phyloP scores from a whole-genome alignment of 1,140 invertebrate genomes.

The Druon quercuslanigerum region DNA sequence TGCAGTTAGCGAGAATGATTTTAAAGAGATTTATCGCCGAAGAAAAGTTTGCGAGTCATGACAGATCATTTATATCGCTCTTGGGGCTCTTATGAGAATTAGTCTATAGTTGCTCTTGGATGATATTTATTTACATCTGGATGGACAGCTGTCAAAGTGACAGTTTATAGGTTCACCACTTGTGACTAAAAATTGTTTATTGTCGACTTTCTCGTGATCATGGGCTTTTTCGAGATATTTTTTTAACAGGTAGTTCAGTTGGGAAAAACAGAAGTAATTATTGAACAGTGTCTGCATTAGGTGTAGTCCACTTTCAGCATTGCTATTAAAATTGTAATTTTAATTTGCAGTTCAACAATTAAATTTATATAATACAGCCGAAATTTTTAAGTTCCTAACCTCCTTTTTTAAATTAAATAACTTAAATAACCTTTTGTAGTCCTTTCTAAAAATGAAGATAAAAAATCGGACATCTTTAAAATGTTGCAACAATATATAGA shows the following conservation, averaged over 20 bases:
- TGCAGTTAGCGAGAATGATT: not conserved
- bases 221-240: not conserved
- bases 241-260: constrained; percentile 7
- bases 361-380: too few relatives aligned
- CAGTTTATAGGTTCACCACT: constrained; percentile 29
- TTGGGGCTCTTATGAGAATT: not conserved
- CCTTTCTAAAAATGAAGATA: too few relatives aligned
- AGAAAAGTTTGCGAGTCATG: not conserved
- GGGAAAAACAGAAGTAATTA: not conserved
- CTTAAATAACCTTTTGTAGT: too few relatives aligned
- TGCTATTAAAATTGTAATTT: too few relatives aligned
- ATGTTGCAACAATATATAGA: too few relatives aligned
- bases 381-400: too few relatives aligned
- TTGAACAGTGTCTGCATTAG: not conserved
- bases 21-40: not conserved
- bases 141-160: constrained; percentile 54
- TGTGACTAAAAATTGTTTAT: constrained; percentile 25
- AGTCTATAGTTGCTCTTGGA: constrained; percentile 8
- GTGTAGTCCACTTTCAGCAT: not conserved
- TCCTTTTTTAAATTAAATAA: too few relatives aligned
- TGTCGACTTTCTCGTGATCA: constrained; percentile 32
- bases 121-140: constrained; percentile 49
- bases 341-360: too few relatives aligned
- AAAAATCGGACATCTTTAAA: too few relatives aligned
- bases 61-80: not conserved